Evolutionary conservation across 2,888 invertebrate genomes (phyloP), one percentile per base, ranked within the genome.

Genomic region (Halictus quadricinctus): DNA sequence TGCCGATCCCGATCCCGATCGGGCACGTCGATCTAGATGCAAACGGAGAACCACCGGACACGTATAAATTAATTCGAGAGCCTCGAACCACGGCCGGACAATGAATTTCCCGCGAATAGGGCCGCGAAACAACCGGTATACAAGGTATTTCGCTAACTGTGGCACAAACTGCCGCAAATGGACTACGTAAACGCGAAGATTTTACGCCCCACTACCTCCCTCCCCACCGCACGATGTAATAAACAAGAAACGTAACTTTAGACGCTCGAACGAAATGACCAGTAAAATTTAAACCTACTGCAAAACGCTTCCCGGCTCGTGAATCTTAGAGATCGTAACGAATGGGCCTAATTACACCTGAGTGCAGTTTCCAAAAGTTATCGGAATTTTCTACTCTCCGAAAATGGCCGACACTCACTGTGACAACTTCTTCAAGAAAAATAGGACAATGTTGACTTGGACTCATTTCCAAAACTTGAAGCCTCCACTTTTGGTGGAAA

Each of bases 41-140:
- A 21, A 36, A 69, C 69, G 69, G 10, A 41, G 41, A 69, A 69
- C 36, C 12, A 0, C 21, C 41, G 18, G 18, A 69, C 69, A 41
- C 69, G 69, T 41, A 69, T 69, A 69, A 69, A 69, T 69, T 69
- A 69, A 41, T 12, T 41, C 15, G 7, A 13, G 25, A 72, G 15
- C n/a, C n/a, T n/a, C n/a, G 7, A 46, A 72, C 46, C 7, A 21
- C 7, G n/a, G 43, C 46, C n/a, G 25, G 15, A 72, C 72, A 72
- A 72, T 72, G 46, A 72, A 72, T 43, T 72, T 72, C 72, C n/a
- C 72, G 12, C 36, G 66, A 66, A 21, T 66, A 18, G 41, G 18
- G 18, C 66, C 25, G 29, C 41, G 41, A n/a, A 70, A 41, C 70
- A 12, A 70, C 10, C 41, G n/a, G n/a, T 43, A 46, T 13, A 72